These are phyloP conservation scores for Heliconius himera DNA, from an alignment of 1,140 invertebrate species.

Conservation along the genomic window DNA sequence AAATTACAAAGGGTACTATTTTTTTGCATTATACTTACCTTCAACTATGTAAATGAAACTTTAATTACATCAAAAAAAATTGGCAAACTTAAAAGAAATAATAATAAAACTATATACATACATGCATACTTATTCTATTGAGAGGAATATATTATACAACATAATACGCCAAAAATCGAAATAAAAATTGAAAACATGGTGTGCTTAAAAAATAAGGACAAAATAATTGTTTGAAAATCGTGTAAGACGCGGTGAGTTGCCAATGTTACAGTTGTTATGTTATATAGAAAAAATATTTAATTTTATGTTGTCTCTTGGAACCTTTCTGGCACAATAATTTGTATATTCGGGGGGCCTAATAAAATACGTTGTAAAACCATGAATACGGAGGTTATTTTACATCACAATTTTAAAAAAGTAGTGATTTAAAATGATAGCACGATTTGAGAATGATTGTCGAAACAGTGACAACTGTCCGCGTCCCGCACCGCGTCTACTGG, in stretches of 20 bases:
- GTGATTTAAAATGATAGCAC: too few relatives aligned
- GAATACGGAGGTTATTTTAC: too few relatives aligned
- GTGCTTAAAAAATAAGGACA: background rate
- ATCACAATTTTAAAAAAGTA: too few relatives aligned
- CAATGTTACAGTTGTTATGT: background rate
- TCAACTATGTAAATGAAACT: background rate
- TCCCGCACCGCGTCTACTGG: background rate
- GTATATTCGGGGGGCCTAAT: too few relatives aligned
- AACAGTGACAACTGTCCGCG: too few relatives aligned
- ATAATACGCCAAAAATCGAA: background rate
- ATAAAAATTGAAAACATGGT: slow-evolving; percentile 1
- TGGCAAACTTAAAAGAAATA: background rate
- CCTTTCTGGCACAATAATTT: too few relatives aligned
- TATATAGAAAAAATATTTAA: too few relatives aligned
- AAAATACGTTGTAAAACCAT: too few relatives aligned
- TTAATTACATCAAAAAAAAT: background rate
- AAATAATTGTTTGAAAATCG: background rate
- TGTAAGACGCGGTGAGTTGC: background rate
- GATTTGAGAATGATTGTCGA: too few relatives aligned
- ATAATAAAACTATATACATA: slow-evolving; percentile 10
- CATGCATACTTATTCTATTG: slow-evolving; percentile 10
- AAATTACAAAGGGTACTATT: background rate
- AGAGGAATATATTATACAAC: slow-evolving; percentile 2
- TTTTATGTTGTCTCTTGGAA: too few relatives aligned
- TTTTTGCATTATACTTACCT: slow-evolving; percentile 9